Evolutionary conservation across 2,113 vertebrate species (phyloP), one percentile per base, ranked within the genome.

Genomic region (Etheostoma spectabile): DNA sequence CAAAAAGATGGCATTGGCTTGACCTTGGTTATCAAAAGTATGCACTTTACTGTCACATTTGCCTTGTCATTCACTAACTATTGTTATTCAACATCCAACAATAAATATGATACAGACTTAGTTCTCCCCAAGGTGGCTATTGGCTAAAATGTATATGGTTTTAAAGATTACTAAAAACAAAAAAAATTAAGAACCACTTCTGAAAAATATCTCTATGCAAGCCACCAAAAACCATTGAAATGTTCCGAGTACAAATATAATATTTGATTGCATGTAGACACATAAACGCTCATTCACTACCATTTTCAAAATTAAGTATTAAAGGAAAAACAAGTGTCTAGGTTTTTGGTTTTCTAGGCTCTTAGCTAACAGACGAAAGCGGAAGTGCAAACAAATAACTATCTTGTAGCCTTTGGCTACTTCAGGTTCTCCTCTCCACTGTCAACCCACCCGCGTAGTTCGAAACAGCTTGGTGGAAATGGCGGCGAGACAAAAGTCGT

Each of bases 401-500:
- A 27, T 76, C 76, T 87, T 10, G 60, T 3, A 2, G 21, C 1
- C 1, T 33, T 0, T 22, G 19, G 6, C 21, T 27, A 30, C 48
- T 13, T 18, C 13, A 1, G 2, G n/a, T 13, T n/a, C 14, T 73
- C 2, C 5, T 0, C 48, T 42, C 53, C 65, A 13, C 30, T 42
- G 8, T 45, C 35, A 33, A 33, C 45, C 6, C 6, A 53, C 59
- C 77, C 89, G 88, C 85, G 48, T 33, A 65, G 19, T 90, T 91
- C 46, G 19, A 89, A 88, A 70, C 11, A 0, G 49, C n/a, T 66
- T 65, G 68, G 42, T 8, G 33, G 8, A 85, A 35, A 94, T 94
- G 93, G 90, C 92, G 42, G 8, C 74, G 0, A 55, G 52, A 2
- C 30, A 35, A 21, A 86, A 67, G 11, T 3, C 3, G 3, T 0